Percentiles rank a stretch among this genome's conserved stretches.
These are phyloP conservation scores for Gymnoscopelus braueri DNA, from an alignment of 2,797 vertebrate genomes.

Conservation along the genomic window DNA sequence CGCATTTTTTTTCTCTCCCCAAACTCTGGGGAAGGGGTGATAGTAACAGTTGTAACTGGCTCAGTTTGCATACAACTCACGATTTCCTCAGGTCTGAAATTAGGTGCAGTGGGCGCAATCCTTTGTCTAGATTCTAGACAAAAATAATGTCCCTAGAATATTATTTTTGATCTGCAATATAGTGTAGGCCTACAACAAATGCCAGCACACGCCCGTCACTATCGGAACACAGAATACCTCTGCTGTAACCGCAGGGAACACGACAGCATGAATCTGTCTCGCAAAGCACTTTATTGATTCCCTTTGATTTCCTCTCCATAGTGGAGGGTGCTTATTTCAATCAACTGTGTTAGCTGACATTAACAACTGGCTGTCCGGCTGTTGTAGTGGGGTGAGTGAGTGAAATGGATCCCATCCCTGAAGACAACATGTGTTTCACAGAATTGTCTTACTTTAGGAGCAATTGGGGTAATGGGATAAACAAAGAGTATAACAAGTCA, in stretches of 20 bases:
- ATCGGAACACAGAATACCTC: slow-evolving; percentile 34
- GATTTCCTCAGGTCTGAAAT: no score
- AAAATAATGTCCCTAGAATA: no score
- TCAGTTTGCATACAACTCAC: no score
- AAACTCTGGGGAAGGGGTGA: no score
- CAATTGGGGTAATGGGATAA: background rate
- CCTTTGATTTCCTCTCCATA: background rate
- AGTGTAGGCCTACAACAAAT: background rate
- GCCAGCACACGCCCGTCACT: slow-evolving; percentile 57
- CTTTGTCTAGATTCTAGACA: no score
- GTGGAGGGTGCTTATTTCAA: background rate
- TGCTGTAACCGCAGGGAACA: slow-evolving; percentile 48
- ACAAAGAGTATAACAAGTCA: no score
- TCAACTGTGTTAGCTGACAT: slow-evolving; percentile 33
- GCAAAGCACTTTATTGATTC: background rate
- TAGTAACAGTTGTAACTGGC: no score
- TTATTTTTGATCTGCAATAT: no score
- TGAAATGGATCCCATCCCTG: slow-evolving; percentile 31
- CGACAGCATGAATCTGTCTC: no score
- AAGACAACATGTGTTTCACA: slow-evolving; percentile 13
- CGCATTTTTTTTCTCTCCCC: no score
- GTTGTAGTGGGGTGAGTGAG: slow-evolving; percentile 3
- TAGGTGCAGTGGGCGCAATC: no score
- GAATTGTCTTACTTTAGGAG: slow-evolving; percentile 18
- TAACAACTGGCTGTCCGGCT: slow-evolving; percentile 29